These are phyloP conservation scores for Cryptotermes secundus DNA, from an alignment of 1,140 invertebrate genomes.

Conservation along the genomic window DNA sequence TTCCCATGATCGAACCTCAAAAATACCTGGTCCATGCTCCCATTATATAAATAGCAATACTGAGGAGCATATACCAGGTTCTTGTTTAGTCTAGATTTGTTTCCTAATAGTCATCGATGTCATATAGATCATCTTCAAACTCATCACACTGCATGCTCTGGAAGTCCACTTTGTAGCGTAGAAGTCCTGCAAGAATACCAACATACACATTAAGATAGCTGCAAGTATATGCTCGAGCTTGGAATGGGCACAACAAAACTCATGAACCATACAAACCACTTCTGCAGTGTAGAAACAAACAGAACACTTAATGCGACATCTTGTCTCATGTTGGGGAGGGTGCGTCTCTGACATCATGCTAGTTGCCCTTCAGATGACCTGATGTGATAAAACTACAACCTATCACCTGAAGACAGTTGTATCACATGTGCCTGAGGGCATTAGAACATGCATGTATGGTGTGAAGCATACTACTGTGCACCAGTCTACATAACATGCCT, in stretches of 20 bases:
- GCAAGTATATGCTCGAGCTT: no score
- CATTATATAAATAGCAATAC: slow-evolving; percentile 10
- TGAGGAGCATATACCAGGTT: background rate
- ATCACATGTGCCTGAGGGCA: no score
- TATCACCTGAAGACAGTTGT: background rate
- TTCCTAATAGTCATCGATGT: slow-evolving; percentile 89
- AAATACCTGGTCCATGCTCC: background rate
- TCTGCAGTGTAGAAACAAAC: background rate
- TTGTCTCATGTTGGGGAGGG: background rate
- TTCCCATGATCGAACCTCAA: background rate
- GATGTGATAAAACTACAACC: background rate
- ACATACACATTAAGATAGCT: background rate
- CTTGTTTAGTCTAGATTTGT: background rate
- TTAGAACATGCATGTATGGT: background rate
- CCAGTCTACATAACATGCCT: background rate
- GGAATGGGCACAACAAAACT: background rate
- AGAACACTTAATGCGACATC: background rate
- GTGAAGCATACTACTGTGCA: background rate
- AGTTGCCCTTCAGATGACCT: background rate
- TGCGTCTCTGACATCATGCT: background rate
- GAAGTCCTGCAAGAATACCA: slow-evolving; percentile 67
- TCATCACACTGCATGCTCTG: slow-evolving; percentile 93
- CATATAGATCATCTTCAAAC: slow-evolving; percentile 78
- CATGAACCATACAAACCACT: background rate
- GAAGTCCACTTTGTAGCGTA: slow-evolving; percentile 99